Percentiles rank a stretch among this genome's conserved stretches.
phyloP scores from a whole-genome alignment of 2,113 vertebrate species.

The Murina feae region DNA sequence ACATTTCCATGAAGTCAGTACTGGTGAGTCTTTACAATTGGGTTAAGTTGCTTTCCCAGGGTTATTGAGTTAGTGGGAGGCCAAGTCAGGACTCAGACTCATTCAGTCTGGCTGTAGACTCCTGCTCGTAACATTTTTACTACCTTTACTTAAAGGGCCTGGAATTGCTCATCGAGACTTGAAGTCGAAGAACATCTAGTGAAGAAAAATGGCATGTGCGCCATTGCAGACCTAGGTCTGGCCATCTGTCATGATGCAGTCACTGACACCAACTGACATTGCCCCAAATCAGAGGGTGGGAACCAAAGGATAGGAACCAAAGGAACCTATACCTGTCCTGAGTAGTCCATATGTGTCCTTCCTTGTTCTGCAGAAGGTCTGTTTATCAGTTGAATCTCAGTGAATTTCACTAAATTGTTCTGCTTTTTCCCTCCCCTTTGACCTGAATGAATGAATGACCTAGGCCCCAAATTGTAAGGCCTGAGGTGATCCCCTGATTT shows the following conservation, averaged over 20 bases:
- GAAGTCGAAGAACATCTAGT: constrained; percentile 99
- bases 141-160: constrained; percentile 72
- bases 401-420: neutral
- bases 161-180: constrained; percentile 97
- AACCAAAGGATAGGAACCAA: too few relatives aligned
- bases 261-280: constrained; percentile 95
- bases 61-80: neutral
- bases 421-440: neutral
- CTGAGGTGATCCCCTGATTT: neutral
- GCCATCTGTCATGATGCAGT: constrained; percentile 95
- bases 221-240: constrained; percentile 96
- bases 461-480: neutral
- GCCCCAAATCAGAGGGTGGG: constrained; percentile 97
- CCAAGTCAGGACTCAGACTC: neutral
- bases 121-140: neutral
- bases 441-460: neutral
- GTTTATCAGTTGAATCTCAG: neutral
- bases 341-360: neutral
- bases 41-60: neutral
- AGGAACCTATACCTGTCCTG: neutral
- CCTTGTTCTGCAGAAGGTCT: neutral
- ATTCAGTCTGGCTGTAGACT: neutral
- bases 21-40: neutral
- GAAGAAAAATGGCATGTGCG: constrained; percentile 96
- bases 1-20: neutral